Base-by-base conservation (phyloP, 2,888 invertebrate species). In the Drosophila formosana region DNA sequence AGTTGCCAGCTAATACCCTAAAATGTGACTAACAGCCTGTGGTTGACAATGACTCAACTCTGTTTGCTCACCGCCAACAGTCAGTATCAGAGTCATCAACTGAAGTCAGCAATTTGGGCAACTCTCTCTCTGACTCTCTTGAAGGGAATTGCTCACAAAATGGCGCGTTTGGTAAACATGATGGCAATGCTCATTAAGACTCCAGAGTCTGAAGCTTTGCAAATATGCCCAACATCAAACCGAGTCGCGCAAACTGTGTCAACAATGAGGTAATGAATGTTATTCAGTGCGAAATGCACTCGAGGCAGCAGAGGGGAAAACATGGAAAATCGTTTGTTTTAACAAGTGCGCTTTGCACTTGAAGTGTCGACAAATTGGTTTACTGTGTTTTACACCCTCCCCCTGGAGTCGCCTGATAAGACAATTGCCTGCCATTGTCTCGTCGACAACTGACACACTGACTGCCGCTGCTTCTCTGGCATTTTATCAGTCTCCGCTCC, bases 311-410 rank as follows among this genome's bases (percentile, higher is more conserved):
- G 9, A 13, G 23, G 41, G 23, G 45, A 28, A 72, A 72, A 84
- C 82, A 83, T 82, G 86, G 61, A 88, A 88, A 85, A 80, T 72
- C 80, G 77, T 68, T 88, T 75, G 82, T 75, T 72, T 61, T 73
- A 72, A 82, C 86, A 83, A 88, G 75, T 82, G 75, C 75, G 68
- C 34, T 64, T 62, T 82, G 88, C 82, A 75, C 88, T 88, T 88
- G 83, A 69, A 60, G 66, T 63, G 32, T 34, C 46, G 28, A 53
- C 56, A 67, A 70, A 72, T 66, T 78, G 61, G 52, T 65, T 61
- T 39, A 65, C 56, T 66, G 52, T 51, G 47, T 61, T 49, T 50
- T 13, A 25, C 18, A n/a, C 51, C 58, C 2, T 25, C 7, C 6
- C 25, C 46, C 41, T 9, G 4, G 46, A 66, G 41, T n/a, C 28